Percentiles rank a stretch among this genome's conserved stretches.
phyloP scores from a whole-genome alignment of 2,113 vertebrate species.

The Vombatus ursinus region DNA sequence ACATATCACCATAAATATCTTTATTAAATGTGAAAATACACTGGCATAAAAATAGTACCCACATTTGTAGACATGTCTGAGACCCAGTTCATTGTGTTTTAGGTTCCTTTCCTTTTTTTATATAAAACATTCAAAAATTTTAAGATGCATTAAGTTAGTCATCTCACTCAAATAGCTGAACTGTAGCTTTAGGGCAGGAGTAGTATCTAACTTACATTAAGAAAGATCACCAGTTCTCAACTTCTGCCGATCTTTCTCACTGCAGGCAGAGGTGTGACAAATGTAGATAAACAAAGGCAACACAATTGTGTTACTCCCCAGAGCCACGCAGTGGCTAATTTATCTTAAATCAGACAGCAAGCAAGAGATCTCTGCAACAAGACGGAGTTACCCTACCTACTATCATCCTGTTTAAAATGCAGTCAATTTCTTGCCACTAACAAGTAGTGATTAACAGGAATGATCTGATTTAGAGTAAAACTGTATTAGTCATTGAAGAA shows the following conservation, averaged over 20 bases:
- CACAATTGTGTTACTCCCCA: conserved; percentile 37
- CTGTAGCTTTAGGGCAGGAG: conserved; percentile 4
- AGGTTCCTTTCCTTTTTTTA: conserved; percentile 62
- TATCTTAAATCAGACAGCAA: conserved; percentile 67
- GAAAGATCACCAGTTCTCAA: neutral
- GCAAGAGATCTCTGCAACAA: conserved; percentile 59
- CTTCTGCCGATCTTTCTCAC: neutral
- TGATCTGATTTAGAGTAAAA: conserved; percentile 36
- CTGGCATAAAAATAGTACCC: conserved; percentile 85
- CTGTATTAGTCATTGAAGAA: neutral
- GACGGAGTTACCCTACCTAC: conserved; percentile 40
- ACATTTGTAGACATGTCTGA: conserved; percentile 79
- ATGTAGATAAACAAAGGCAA: conserved; percentile 1
- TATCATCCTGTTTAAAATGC: conserved; percentile 45
- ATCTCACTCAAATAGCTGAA: conserved; percentile 70
- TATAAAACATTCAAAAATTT: conserved; percentile 78
- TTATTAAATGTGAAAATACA: conserved; percentile 87
- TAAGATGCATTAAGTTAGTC: conserved; percentile 73
- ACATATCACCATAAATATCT: conserved; percentile 85
- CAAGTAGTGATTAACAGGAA: conserved; percentile 48
- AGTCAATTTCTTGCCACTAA: conserved; percentile 55
- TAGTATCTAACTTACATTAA: neutral
- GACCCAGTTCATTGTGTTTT: conserved; percentile 75
- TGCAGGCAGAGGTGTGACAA: conserved; percentile 17
- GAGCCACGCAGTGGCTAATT: conserved; percentile 75